Conservation (phyloP, 2,888 invertebrate genomes). For the Anticlea derivata region DNA sequence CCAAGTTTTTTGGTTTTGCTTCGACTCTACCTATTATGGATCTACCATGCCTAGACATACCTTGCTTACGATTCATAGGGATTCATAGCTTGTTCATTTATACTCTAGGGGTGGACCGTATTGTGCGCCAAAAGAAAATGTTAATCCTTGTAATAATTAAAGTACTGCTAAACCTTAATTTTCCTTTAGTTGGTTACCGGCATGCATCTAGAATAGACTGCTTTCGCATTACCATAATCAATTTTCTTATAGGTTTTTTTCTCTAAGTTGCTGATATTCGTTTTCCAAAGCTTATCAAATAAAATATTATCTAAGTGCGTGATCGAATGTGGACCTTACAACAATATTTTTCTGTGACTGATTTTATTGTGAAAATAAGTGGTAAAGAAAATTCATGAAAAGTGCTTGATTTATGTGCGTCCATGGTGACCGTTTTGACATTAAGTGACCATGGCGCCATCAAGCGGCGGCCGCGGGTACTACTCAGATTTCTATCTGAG, state of each 20-base stretch:
- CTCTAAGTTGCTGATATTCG: neutral
- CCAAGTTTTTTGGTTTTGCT: too few species aligned
- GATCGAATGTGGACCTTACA: conserved; percentile 15
- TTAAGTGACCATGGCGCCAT: conserved; percentile 84
- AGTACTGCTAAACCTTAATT: conserved; percentile 72
- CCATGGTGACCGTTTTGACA: conserved; percentile 88
- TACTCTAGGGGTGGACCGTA: conserved; percentile 44
- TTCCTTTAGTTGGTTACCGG: conserved; percentile 73
- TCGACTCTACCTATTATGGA: too few species aligned
- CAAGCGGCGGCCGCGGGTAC: conserved; percentile 82
- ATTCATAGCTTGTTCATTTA: neutral
- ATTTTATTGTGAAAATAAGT: conserved; percentile 11
- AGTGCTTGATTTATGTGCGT: conserved; percentile 64
- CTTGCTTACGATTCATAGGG: conserved; percentile 3
- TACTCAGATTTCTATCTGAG: conserved; percentile 68
- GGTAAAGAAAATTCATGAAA: conserved; percentile 26
- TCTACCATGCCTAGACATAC: too few species aligned
- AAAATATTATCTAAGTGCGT: neutral
- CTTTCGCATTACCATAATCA: conserved; percentile 24
- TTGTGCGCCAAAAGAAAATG: conserved; percentile 78
- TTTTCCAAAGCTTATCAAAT: neutral
- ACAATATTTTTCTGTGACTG: neutral
- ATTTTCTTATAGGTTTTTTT: neutral
- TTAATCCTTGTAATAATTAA: conserved; percentile 75
- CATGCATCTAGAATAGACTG: conserved; percentile 56